These are phyloP conservation scores for Ceryle rudis DNA, from an alignment of 2,797 vertebrate species.

Conservation along the genomic window DNA sequence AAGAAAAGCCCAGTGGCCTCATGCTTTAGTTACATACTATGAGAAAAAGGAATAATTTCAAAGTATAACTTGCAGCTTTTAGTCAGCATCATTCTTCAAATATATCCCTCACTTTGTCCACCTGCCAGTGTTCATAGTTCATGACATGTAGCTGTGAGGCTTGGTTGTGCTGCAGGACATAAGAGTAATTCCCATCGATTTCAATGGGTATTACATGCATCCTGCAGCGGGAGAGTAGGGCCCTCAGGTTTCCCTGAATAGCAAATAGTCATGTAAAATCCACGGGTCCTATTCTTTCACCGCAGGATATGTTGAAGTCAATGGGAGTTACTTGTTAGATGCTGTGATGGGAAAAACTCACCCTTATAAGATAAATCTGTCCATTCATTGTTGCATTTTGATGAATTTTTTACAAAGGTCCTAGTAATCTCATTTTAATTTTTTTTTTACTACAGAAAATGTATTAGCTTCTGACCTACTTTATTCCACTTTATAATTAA, in stretches of 20 bases:
- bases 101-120: not conserved
- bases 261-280: constrained; percentile 59
- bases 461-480: not conserved
- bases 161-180: constrained; percentile 41
- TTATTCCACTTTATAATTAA: not conserved
- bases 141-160: constrained; percentile 3
- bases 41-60: not conserved
- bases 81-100: not conserved
- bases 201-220: constrained; percentile 61
- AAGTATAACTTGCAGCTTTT: not conserved
- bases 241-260: constrained; percentile 52
- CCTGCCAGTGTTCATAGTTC: constrained; percentile 31
- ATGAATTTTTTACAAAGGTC: not conserved
- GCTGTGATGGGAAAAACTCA: constrained; percentile 41
- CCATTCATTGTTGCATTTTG: not conserved
- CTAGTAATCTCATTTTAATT: not conserved
- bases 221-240: constrained; percentile 47
- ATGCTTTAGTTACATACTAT: not conserved
- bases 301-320: constrained; percentile 62
- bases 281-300: constrained; percentile 40
- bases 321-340: constrained; percentile 50
- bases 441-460: not conserved
- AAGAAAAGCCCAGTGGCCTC: not conserved
- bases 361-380: not conserved
- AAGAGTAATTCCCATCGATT: constrained; percentile 51